These are phyloP conservation scores for Galerucella pusilla DNA, from an alignment of 2,888 invertebrate genomes.

Conservation along the genomic window DNA sequence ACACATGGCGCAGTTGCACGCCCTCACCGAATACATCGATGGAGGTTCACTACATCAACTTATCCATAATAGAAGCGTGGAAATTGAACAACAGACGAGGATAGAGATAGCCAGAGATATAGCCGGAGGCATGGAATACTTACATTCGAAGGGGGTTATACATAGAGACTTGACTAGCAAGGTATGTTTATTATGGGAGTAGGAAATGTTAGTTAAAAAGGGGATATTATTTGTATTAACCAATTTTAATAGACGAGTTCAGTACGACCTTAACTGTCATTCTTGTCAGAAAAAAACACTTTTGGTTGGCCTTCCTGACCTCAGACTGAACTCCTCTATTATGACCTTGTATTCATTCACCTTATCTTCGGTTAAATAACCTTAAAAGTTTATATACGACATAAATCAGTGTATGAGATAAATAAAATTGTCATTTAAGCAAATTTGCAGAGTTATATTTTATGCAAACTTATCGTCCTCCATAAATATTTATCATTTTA, in stretches of 20 bases:
- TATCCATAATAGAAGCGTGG: constrained; percentile 78
- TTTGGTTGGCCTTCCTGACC: no score
- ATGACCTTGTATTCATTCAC: constrained; percentile 7
- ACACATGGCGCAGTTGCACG: constrained; percentile 95
- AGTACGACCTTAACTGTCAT: no score
- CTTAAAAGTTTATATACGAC: neutral
- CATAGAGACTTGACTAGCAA: constrained; percentile 96
- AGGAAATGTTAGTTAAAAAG: no score
- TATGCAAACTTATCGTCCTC: neutral
- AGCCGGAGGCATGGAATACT: constrained; percentile 91
- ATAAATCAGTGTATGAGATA: neutral
- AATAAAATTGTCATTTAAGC: neutral
- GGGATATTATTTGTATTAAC: no score
- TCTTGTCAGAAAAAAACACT: no score
- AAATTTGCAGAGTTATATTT: neutral
- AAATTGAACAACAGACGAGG: constrained; percentile 81
- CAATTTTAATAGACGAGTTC: no score
- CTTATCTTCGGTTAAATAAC: neutral
- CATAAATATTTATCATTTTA: constrained; percentile 6
- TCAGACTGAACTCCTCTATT: no score
- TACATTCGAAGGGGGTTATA: constrained; percentile 92
- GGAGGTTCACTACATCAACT: constrained; percentile 94
- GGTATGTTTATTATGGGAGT: constrained; percentile 66
- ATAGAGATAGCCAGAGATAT: constrained; percentile 90
- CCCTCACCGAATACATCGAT: constrained; percentile 95